Conservation (phyloP, 2,113 vertebrate species). For the Proterorhinus semilunaris region DNA sequence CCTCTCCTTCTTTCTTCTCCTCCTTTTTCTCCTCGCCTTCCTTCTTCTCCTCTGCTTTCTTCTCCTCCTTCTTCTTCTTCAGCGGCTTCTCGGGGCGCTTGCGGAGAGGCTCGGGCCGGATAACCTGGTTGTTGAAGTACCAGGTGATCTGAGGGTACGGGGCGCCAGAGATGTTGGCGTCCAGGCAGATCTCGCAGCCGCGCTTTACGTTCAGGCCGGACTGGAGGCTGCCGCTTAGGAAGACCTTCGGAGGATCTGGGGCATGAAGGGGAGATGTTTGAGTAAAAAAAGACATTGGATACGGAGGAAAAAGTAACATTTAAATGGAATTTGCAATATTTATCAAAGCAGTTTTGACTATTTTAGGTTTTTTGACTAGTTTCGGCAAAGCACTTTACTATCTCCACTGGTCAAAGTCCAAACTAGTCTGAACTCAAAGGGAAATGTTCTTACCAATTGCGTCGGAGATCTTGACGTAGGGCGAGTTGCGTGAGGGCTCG, state of each 20-base stretch:
- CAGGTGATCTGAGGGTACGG: constrained; percentile 94
- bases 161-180: constrained; percentile 90
- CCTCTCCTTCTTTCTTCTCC: constrained; percentile 20
- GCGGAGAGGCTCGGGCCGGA: constrained; percentile 87
- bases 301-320: background rate
- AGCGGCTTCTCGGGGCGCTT: constrained; percentile 78
- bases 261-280: background rate
- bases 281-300: background rate
- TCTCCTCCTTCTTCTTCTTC: constrained; percentile 80
- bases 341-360: background rate
- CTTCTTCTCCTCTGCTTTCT: constrained; percentile 71
- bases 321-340: background rate
- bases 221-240: constrained; percentile 86
- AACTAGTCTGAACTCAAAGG: too few species aligned
- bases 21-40: background rate
- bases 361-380: too few species aligned
- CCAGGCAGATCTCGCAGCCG: constrained; percentile 86
- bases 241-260: constrained; percentile 90
- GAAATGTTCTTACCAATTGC: constrained; percentile 77
- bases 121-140: constrained; percentile 86
- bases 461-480: constrained; percentile 85
- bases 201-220: constrained; percentile 86
- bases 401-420: too few species aligned
- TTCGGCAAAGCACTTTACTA: too few species aligned
- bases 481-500: constrained; percentile 88